Base-by-base conservation (phyloP, 2,888 invertebrate genomes). In the Hydraecia micacea region DNA sequence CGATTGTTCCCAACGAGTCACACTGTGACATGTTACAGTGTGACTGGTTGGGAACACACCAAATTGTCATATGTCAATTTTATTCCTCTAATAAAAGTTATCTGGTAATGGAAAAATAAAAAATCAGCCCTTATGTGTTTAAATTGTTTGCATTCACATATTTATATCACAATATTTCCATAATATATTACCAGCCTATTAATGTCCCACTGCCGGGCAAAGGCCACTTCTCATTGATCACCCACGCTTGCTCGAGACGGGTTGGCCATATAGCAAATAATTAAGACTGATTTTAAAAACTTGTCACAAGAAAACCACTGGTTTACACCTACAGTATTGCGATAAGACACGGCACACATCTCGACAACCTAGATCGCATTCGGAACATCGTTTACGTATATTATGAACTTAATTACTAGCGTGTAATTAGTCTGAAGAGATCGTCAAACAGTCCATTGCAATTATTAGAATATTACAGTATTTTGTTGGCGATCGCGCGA, bases 401-500 rank as follows among this genome's bases (percentile, higher is more conserved):
- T 62, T 55, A 85, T 39, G 63, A 79, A 65, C 70, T 75, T 70
- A n/a, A 70, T 58, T 70, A 58, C 55, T 18, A 18, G 18, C 18
- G 55, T 9, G 60, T 58, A 7, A 70, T 75, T 75, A 77, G 70
- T 76, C 65, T n/a, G 49, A 66, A 42, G 63, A 28, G 65, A 73
- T 86, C 83, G 86, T 32, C 86, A 49, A 39, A 81, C 62, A 80
- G 78, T 67, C 76, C 77, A 75, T 85, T 77, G 77, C 80, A 88
- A 87, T 87, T 80, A 85, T 73, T 60, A 73, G 25, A 72, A 76
- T 79, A 81, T 72, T 68, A 88, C 75, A 86, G 88, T 86, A 88
- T 87, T 88, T 86, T 86, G 58, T 86, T 65, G 72, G 21, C 73
- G 73, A 52, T 75, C 75, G 58, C 11, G 75, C 75, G 73, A 86